Conservation (phyloP, 2,888 invertebrate genomes). For the Gordius sp. region DNA sequence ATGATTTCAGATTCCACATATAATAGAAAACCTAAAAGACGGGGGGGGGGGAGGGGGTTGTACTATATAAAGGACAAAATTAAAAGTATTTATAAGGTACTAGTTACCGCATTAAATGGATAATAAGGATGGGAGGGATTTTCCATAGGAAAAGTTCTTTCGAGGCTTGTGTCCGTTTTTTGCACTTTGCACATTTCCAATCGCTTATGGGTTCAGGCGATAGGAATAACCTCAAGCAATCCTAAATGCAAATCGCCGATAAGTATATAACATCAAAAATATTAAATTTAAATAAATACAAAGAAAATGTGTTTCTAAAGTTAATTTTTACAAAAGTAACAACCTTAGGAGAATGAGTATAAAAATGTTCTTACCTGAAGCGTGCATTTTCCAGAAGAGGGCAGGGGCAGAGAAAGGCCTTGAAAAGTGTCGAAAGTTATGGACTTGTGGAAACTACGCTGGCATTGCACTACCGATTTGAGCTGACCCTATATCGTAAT, state of each 20-base stretch:
- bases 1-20: too few relatives aligned
- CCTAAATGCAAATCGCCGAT: not conserved
- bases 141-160: conserved; percentile 8
- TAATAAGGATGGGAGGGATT: conserved; percentile 10
- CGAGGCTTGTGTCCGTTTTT: not conserved
- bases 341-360: too few relatives aligned
- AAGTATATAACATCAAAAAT: too few relatives aligned
- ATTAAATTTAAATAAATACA: too few relatives aligned
- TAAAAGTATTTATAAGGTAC: too few relatives aligned
- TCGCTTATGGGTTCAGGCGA: not conserved
- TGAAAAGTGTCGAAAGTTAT: conserved; percentile 16
- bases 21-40: too few relatives aligned
- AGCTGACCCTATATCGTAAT: conserved; percentile 7
- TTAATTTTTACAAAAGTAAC: too few relatives aligned
- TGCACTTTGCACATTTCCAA: conserved; percentile 6
- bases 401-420: conserved; percentile 6
- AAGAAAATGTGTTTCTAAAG: too few relatives aligned
- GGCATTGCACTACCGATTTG: not conserved
- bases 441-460: not conserved
- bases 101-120: conserved; percentile 13
- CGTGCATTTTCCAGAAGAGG: conserved; percentile 1
- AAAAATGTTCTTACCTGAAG: not conserved
- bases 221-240: not conserved
- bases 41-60: too few relatives aligned
- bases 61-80: too few relatives aligned